A percentile compares a stretch with the other conserved stretches of the same genome.
Evolutionary conservation across 2,888 invertebrate species (phyloP).

Genomic region (Caenorhabditis doughertyi): DNA sequence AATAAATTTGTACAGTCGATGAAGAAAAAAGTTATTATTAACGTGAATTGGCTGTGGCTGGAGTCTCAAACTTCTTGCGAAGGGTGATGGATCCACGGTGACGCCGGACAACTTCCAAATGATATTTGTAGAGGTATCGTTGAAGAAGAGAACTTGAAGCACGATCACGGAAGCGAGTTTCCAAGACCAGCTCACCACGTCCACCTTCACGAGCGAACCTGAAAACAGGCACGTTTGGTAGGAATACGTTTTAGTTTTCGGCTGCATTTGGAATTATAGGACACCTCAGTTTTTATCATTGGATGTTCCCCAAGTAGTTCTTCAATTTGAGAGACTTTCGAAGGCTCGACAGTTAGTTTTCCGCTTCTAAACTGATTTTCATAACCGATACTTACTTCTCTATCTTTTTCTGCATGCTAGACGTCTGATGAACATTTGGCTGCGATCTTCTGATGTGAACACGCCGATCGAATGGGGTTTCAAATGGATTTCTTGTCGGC

Average conservation of each 20-base stretch:
- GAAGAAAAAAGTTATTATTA: not conserved
- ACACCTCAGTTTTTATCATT: too few relatives aligned
- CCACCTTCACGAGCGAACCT: conserved; percentile 66
- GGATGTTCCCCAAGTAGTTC: too few relatives aligned
- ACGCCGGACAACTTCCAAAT: conserved; percentile 70
- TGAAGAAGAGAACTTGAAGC: conserved; percentile 66
- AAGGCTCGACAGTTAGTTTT: too few relatives aligned
- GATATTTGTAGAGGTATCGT: conserved; percentile 71
- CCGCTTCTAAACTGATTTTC: too few relatives aligned
- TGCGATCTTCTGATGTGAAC: conserved; percentile 46
- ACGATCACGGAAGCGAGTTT: conserved; percentile 67
- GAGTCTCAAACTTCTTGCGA: conserved; percentile 50
- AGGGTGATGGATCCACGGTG: conserved; percentile 69
- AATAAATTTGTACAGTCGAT: not conserved
- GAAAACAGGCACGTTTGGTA: not conserved
- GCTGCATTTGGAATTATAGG: too few relatives aligned
- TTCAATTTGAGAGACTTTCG: too few relatives aligned
- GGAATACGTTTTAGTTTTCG: too few relatives aligned
- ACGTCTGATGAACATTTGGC: conserved; percentile 42
- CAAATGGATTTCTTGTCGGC: conserved; percentile 32
- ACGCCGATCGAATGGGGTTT: conserved; percentile 49
- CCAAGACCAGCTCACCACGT: conserved; percentile 65
- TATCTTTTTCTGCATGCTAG: conserved; percentile 59
- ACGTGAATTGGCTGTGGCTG: conserved; percentile 30
- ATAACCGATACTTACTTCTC: conserved; percentile 46